These are phyloP conservation scores for Sciurus niger DNA, from an alignment of 2,113 vertebrate species.

Conservation along the genomic window DNA sequence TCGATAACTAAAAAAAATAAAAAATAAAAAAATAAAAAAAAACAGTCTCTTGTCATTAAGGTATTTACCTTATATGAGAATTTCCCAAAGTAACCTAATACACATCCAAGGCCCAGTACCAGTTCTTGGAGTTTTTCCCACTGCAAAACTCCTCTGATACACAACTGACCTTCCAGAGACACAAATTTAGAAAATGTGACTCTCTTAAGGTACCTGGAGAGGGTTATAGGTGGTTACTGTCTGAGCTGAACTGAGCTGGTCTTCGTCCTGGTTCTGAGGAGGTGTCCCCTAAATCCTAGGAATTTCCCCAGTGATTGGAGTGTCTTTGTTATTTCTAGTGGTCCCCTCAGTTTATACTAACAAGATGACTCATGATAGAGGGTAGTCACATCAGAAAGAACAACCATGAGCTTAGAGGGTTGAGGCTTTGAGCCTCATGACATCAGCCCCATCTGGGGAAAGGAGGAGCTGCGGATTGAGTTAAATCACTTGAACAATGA, in stretches of 20 bases:
- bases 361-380: not conserved
- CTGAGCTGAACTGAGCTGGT: not conserved
- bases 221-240: not conserved
- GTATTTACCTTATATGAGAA: not conserved
- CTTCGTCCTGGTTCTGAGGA: not conserved
- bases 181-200: not conserved
- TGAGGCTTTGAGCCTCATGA: not conserved
- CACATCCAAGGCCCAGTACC: not conserved
- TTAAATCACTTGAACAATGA: not conserved
- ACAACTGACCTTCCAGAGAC: not conserved
- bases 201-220: not conserved
- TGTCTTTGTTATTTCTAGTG: not conserved
- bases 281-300: not conserved
- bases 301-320: not conserved
- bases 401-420: not conserved
- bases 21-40: not conserved
- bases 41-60: not conserved
- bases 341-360: not conserved
- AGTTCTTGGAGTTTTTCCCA: not conserved
- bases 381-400: not conserved
- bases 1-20: too few relatives aligned
- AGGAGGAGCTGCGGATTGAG: not conserved
- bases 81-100: not conserved
- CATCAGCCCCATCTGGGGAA: not conserved
- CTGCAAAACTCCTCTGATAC: not conserved